Percentiles rank a stretch among this genome's conserved stretches.
These are phyloP conservation scores for Aphidius colemani DNA, from an alignment of 2,888 invertebrate species.

Conservation along the genomic window DNA sequence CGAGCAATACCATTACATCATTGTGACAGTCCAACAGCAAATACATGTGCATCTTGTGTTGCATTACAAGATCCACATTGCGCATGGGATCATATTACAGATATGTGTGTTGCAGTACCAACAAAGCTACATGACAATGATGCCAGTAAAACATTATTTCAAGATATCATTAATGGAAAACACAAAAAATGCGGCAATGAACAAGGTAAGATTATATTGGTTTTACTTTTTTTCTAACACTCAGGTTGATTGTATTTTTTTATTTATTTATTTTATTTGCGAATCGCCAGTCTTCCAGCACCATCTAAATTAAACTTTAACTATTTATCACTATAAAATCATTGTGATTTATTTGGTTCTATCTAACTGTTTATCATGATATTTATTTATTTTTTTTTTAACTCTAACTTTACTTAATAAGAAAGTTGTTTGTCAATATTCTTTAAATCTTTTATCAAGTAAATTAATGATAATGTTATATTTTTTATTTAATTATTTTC, in stretches of 20 bases:
- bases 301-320: constrained; percentile 33
- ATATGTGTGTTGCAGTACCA: constrained; percentile 64
- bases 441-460: no score
- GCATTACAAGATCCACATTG: constrained; percentile 96
- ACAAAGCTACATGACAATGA: constrained; percentile 67
- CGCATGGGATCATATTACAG: constrained; percentile 82
- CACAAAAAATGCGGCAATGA: constrained; percentile 64
- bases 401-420: background rate
- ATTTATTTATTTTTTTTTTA: constrained; percentile 1
- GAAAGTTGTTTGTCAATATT: no score
- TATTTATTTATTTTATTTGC: constrained; percentile 24
- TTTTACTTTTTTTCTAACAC: background rate
- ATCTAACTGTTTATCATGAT: background rate
- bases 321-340: constrained; percentile 3
- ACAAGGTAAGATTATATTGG: constrained; percentile 43
- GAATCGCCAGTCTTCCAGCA: constrained; percentile 41
- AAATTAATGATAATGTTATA: no score
- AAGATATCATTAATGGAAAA: constrained; percentile 75
- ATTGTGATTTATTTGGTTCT: background rate
- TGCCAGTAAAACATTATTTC: constrained; percentile 67
- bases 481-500: no score
- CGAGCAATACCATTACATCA: constrained; percentile 84
- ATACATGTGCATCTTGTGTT: constrained; percentile 79
- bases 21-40: constrained; percentile 64
- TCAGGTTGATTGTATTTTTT: background rate